Evolutionary conservation across 1,140 invertebrate genomes (phyloP).

Genomic region (Aphidius gifuensis): DNA sequence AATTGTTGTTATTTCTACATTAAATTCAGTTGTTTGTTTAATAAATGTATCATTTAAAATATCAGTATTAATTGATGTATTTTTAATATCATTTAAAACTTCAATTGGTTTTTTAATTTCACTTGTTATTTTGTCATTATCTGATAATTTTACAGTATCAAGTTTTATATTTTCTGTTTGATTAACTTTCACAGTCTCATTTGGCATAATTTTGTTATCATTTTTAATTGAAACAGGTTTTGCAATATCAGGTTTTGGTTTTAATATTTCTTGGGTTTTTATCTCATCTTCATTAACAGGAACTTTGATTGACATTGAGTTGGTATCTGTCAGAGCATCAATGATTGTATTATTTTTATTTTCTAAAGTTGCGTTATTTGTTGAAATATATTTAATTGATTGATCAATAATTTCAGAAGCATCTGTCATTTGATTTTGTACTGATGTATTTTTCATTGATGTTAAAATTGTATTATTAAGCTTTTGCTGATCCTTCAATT

Average conservation of each 20-base stretch:
- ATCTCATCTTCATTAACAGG: not conserved
- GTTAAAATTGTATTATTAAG: too few relatives aligned
- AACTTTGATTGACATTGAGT: constrained; percentile 3
- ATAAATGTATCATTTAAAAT: not conserved
- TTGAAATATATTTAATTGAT: not conserved
- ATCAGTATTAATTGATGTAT: too few relatives aligned
- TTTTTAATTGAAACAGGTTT: constrained; percentile 1
- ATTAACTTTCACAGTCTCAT: not conserved
- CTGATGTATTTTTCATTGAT: not conserved
- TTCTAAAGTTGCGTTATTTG: not conserved
- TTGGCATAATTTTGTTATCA: not conserved
- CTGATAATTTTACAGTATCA: not conserved
- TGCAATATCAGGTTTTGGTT: not conserved
- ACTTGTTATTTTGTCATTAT: not conserved
- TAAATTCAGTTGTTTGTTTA: not conserved
- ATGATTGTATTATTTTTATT: not conserved
- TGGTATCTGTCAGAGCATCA: not conserved
- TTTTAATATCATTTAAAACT: too few relatives aligned
- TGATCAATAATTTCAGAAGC: constrained; percentile 15
- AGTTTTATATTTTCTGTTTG: not conserved
- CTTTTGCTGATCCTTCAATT: constrained; percentile 6
- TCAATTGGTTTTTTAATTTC: not conserved
- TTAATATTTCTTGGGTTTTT: not conserved
- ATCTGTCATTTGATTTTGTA: constrained; percentile 17
- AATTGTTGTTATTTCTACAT: not conserved